Base-by-base conservation (phyloP, 2,113 vertebrate genomes). In the Myodes glareolus region DNA sequence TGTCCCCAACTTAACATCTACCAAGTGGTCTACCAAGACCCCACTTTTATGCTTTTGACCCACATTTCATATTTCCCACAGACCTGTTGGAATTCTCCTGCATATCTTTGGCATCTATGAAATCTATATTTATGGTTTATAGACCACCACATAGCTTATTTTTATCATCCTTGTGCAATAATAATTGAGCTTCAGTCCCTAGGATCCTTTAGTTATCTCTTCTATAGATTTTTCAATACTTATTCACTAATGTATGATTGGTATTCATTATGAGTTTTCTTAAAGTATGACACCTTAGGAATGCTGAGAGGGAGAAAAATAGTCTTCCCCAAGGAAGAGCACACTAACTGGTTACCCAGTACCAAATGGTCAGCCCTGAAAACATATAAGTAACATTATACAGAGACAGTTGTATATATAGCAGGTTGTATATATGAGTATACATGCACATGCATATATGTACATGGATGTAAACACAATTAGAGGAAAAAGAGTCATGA, bases 231-330 rank as follows among this genome's bases (percentile, higher is more conserved):
- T 52, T 76, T 82, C 73, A 73, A 47, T 81, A 72, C 75, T 42
- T 11, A n/a, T 78, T 96, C 75, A 85, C 61, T 55, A 68, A 68
- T 85, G 29, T 86, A 81, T 96, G 5, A 9, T 50, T 94, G 42
- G 7, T n/a, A 2, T 90, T 92, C 68, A 42, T 81, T 6, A 31
- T n/a, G 88, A 75, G 45, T 1, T 1, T 58, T 52, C 68, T 84
- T 61, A 61, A 50, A 77, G 33, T 58, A 36, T 61, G 52, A 11
- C 19, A 52, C 10, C 16, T 80, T 33, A 80, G 47, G 14, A 45
- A 78, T 50, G 45, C 76, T 33, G 16, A 36, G 47, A 33, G 47
- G 17, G 2, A 17, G 77, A 77, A 77, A 50, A 77, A 21, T 58
- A 21, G 58, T 58, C 58, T 58, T 58, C 19, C 58, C 58, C 58